Conservation (phyloP, 2,888 invertebrate genomes). For the Drosophila barbarae region DNA sequence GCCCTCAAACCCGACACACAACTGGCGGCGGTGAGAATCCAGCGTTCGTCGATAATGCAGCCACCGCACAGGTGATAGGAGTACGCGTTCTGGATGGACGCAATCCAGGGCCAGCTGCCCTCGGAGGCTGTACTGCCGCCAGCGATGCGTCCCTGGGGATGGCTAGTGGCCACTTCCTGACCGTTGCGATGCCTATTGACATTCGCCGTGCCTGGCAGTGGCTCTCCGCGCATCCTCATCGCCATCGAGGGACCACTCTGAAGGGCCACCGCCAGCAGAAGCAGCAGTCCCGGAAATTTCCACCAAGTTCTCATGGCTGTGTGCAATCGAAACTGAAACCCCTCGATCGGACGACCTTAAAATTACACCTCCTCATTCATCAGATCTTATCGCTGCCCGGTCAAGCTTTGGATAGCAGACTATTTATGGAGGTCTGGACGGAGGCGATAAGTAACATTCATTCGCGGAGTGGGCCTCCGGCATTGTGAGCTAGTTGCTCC, state of each 20-base stretch:
- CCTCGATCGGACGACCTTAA: slow-evolving; percentile 2
- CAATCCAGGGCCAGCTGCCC: slow-evolving; percentile 70
- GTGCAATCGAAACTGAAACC: slow-evolving; percentile 55
- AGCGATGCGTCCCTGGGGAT: slow-evolving; percentile 48
- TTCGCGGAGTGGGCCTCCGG: slow-evolving; percentile 1
- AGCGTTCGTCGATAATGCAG: slow-evolving; percentile 56
- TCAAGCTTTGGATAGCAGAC: slow-evolving; percentile 24
- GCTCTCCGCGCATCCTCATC: slow-evolving; percentile 50
- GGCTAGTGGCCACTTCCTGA: neutral
- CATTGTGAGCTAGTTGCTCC: slow-evolving; percentile 23
- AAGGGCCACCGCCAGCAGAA: slow-evolving; percentile 17
- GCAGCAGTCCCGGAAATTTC: slow-evolving; percentile 24
- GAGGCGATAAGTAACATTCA: slow-evolving; percentile 50
- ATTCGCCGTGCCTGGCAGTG: slow-evolving; percentile 43
- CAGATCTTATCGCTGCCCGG: slow-evolving; percentile 44
- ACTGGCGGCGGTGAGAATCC: slow-evolving; percentile 73
- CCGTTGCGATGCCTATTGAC: neutral
- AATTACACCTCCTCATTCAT: slow-evolving; percentile 52
- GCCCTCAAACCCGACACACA: slow-evolving; percentile 62
- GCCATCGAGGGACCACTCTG: slow-evolving; percentile 20
- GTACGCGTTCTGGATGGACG: slow-evolving; percentile 63
- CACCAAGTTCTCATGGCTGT: slow-evolving; percentile 49
- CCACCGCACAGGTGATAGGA: slow-evolving; percentile 71
- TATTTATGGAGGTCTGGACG: slow-evolving; percentile 39
- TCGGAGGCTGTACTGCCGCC: slow-evolving; percentile 53